Evolutionary conservation across 2,888 invertebrate species (phyloP), one percentile per base, ranked within the genome.

Genomic region (Aquatica leii): DNA sequence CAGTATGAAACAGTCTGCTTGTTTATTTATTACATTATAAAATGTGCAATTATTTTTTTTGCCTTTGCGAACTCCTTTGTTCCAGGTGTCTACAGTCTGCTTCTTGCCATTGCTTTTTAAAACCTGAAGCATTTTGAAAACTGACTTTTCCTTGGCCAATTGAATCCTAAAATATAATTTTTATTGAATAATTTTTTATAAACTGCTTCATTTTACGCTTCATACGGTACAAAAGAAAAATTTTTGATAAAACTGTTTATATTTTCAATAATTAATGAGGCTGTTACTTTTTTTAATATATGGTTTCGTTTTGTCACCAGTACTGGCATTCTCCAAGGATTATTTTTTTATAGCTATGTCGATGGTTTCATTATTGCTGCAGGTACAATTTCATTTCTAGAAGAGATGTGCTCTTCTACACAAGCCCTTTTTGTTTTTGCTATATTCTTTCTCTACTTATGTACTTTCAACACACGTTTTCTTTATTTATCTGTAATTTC

Each of bases 111-210:
- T 31, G 31, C 31, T 9, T 31, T 31, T 6, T 9, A 6, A 9
- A 31, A 31, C 9, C 31, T 31, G 4, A 4, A 55, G 43, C 66
- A 66, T 35, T 64, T 20, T 14, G 60, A 60, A 48, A 59, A 66
- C 41, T 66, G 63, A 41, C 64, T 57, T 49, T 63, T 64, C 64
- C 31, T 64, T 49, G 66, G 60, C 9, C 50, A 51, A 51, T 62
- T 55, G 40, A 62, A 62, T 18, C 56, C 66, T 43, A 66, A 51
- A 51, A 65, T 67, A 46, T 56, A 67, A n/a, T 57, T 14, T 17
- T 64, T 54, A 48, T 35, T 61, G 21, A 67, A 67, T 21, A 65
- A 21, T 21, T 65, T 57, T 34, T 63, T 50, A 31, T 65, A 65
- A 15, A 48, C 59, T 31, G 55, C 31, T 21, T 35, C 15, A 1